Evolutionary conservation across 2,113 vertebrate genomes (phyloP).

Genomic region (Triplophysa dalaica): DNA sequence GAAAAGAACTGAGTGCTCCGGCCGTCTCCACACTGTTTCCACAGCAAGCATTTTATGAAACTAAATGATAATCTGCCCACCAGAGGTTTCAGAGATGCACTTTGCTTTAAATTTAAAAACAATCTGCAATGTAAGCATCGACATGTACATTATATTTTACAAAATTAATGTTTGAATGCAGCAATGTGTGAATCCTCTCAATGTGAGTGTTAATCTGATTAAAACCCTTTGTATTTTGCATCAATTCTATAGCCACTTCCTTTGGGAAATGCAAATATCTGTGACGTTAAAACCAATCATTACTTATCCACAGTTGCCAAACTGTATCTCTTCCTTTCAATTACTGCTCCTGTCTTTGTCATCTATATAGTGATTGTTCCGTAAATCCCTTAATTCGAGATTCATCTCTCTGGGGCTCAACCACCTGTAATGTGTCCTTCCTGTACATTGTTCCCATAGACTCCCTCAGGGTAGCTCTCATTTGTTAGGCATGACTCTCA

Average conservation of each 20-base stretch:
- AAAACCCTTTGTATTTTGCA: conserved; percentile 5
- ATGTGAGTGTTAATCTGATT: neutral
- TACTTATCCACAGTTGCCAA: conserved; percentile 22
- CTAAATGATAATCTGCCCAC: neutral
- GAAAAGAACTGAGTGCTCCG: neutral
- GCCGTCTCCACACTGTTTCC: neutral
- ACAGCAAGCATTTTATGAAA: neutral
- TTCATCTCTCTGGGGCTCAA: conserved; percentile 21
- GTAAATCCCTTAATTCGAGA: neutral
- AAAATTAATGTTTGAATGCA: neutral
- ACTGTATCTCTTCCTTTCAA: conserved; percentile 18
- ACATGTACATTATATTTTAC: neutral
- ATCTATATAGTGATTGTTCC: conserved; percentile 12
- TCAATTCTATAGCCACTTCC: conserved; percentile 3
- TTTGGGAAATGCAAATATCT: conserved; percentile 42
- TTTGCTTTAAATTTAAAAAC: neutral
- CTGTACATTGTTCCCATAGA: conserved; percentile 35
- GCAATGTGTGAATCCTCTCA: neutral
- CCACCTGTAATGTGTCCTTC: conserved; percentile 16
- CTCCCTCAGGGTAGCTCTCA: conserved; percentile 15
- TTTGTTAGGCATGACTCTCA: conserved; percentile 3
- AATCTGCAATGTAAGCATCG: too few species aligned
- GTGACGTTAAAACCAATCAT: conserved; percentile 3
- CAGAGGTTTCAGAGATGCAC: neutral
- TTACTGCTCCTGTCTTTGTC: neutral